Conservation (phyloP, 2,797 vertebrate genomes). For the Gadopsis marmoratus region DNA sequence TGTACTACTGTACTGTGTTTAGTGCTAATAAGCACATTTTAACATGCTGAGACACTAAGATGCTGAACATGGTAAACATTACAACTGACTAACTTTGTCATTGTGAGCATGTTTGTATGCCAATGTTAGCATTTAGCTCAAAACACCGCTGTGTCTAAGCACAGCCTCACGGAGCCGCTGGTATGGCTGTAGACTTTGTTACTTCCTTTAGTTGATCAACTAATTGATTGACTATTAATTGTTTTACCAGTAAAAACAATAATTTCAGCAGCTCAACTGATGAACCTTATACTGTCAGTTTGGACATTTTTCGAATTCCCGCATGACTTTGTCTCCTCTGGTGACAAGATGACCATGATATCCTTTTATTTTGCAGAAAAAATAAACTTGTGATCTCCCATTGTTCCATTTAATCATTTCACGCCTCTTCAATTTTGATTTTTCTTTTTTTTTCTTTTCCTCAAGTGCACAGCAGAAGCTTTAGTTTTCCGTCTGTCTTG, state of each 20-base stretch:
- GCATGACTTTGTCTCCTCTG: slow-evolving; percentile 35
- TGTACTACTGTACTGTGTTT: not conserved
- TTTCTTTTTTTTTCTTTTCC: slow-evolving; percentile 9
- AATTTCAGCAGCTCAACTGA: not conserved
- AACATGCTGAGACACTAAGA: not conserved
- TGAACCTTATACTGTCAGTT: not conserved
- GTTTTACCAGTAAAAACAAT: not conserved
- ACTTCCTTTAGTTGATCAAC: not conserved
- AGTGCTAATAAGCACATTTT: not conserved
- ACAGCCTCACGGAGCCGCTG: not conserved
- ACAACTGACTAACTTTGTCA: not conserved
- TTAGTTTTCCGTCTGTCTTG: slow-evolving; percentile 51
- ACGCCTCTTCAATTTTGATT: slow-evolving; percentile 68
- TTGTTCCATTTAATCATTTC: slow-evolving; percentile 72
- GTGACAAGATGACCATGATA: slow-evolving; percentile 37
- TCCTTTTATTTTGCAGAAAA: slow-evolving; percentile 50
- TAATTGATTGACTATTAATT: not conserved
- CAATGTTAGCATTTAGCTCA: not conserved
- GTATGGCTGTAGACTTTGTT: not conserved
- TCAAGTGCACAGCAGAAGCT: slow-evolving; percentile 54
- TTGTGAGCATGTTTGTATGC: not conserved
- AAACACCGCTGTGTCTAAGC: not conserved
- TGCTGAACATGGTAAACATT: not conserved
- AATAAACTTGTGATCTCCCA: slow-evolving; percentile 62
- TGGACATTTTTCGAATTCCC: not conserved